Percentiles rank a stretch among this genome's conserved stretches.
Conservation (phyloP, 2,797 vertebrate species). For the Numenius phaeopus region DNA sequence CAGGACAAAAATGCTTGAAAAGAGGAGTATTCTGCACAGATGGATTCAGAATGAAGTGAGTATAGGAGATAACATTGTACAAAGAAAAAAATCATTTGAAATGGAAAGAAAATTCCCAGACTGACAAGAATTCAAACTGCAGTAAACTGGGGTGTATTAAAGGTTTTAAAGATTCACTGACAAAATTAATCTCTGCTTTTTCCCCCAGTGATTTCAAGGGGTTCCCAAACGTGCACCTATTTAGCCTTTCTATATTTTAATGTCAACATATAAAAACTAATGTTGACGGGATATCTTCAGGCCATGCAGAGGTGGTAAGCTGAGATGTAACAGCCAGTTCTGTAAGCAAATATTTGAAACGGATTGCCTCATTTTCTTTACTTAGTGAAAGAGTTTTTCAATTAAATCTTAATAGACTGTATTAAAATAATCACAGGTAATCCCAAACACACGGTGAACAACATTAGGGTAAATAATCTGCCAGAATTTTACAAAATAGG, state of each 20-base stretch:
- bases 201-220: neutral
- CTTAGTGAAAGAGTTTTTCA: neutral
- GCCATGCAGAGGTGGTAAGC: neutral
- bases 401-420: neutral
- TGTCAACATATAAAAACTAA: neutral
- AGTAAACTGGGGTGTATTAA: neutral
- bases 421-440: constrained; percentile 33
- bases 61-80: neutral
- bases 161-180: neutral
- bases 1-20: constrained; percentile 23
- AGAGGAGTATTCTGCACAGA: neutral
- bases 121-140: neutral
- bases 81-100: neutral
- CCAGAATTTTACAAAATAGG: neutral
- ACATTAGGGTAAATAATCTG: neutral
- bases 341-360: constrained; percentile 35
- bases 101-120: neutral
- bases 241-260: neutral
- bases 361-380: neutral
- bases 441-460: neutral
- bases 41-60: neutral
- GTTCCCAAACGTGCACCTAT: neutral
- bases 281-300: neutral
- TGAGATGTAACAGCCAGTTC: neutral
- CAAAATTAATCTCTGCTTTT: neutral